phyloP scores from a whole-genome alignment of 2,797 vertebrate genomes.

The Steatocranus sp. region DNA sequence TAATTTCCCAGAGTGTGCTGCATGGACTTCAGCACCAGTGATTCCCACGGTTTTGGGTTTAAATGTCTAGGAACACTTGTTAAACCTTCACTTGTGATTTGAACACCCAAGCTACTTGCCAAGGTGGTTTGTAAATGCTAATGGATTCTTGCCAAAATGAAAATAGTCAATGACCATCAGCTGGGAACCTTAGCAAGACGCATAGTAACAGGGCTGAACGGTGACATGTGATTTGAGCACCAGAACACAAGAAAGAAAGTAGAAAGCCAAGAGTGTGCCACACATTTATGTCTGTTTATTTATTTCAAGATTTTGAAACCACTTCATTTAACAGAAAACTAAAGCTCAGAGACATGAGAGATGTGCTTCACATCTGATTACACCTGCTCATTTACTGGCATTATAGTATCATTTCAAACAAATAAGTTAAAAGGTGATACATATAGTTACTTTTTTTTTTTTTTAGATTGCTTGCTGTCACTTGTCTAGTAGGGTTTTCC shows the following conservation, averaged over 20 bases:
- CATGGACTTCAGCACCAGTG: not conserved
- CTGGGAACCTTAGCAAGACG: fast-evolving
- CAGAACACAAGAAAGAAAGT: not conserved
- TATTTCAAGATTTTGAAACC: not conserved
- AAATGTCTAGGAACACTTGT: not conserved
- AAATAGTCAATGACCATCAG: not conserved
- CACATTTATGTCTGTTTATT: not conserved
- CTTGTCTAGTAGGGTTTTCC: not conserved
- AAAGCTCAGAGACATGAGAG: not conserved
- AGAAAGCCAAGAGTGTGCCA: not conserved
- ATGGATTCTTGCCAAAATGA: not conserved
- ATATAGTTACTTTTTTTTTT: not conserved
- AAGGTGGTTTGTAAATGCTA: not conserved
- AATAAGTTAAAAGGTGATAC: not conserved
- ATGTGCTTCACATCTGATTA: not conserved
- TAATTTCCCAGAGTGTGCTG: not conserved
- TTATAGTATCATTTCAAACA: not conserved
- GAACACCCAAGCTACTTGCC: not conserved
- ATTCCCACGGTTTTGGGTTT: not conserved
- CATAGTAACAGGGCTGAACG: not conserved
- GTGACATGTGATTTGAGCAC: not conserved
- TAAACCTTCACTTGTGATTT: not conserved
- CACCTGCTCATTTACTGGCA: not conserved
- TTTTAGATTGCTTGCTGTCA: not conserved
- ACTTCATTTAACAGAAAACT: not conserved